Conservation (phyloP, 2,888 invertebrate species). For the Nemapogon koenigi region DNA sequence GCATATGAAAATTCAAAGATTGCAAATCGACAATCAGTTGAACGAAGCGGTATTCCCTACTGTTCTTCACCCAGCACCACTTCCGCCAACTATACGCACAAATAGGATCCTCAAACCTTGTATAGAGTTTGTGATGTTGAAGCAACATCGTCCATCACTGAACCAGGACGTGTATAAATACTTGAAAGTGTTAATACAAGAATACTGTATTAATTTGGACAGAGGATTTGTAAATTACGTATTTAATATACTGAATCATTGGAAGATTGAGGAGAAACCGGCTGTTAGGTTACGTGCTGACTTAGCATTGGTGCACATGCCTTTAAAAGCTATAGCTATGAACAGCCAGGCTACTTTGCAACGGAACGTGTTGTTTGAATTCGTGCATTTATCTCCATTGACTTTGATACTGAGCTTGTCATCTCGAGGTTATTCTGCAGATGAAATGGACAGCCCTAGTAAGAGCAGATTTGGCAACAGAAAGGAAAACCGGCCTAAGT, state of each 20-base stretch:
- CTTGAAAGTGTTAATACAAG: conserved; percentile 69
- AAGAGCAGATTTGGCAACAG: conserved; percentile 34
- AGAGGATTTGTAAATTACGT: conserved; percentile 70
- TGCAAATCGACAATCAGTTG: conserved; percentile 80
- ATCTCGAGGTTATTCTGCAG: conserved; percentile 44
- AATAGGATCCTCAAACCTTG: conserved; percentile 56
- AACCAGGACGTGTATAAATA: conserved; percentile 67
- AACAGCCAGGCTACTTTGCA: conserved; percentile 41
- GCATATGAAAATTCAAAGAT: conserved; percentile 70
- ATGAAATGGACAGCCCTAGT: conserved; percentile 33
- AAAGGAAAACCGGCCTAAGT: conserved; percentile 51
- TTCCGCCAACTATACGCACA: conserved; percentile 37
- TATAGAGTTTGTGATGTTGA: conserved; percentile 62
- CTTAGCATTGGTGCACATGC: conserved; percentile 65
- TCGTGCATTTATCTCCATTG: conserved; percentile 65
- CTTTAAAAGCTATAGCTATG: conserved; percentile 52
- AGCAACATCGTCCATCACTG: conserved; percentile 50
- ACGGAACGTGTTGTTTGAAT: conserved; percentile 58
- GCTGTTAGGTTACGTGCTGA: conserved; percentile 63
- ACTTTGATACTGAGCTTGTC: conserved; percentile 69
- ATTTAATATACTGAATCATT: conserved; percentile 67
- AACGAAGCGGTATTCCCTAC: conserved; percentile 74
- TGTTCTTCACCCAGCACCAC: conserved; percentile 68
- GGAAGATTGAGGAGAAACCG: conserved; percentile 64
- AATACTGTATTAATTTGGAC: conserved; percentile 73